Base-by-base conservation (phyloP, 1,140 invertebrate species). In the Marisa cornuarietis region DNA sequence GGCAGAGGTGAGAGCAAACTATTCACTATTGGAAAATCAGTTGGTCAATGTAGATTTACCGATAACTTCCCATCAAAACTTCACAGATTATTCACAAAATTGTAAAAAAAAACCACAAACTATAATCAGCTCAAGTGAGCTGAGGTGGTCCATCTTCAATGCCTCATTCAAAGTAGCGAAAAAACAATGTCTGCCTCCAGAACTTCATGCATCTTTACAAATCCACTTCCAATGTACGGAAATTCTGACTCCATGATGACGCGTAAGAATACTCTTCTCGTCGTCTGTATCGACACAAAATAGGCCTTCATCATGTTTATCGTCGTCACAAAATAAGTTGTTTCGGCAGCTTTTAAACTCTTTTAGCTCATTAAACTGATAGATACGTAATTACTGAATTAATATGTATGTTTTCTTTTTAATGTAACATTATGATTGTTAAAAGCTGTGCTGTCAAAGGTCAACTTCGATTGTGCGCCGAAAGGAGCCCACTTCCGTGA, bases 401-500 rank as follows among this genome's bases (percentile, higher is more conserved):
- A 20, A 66, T 42, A 66, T 63, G 24, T 26, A 26, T 75, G 66
- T 26, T 4, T 66, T 11, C 14, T n/a, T 3, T 62, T 73, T 54
- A 14, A 73, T n/a, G 6, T 52, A 54, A 24, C 62, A 16, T 16
- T 6, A 18, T 62, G 31, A 13, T 52, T 22, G 22, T 20, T 26
- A 11, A 18, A 63, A 77, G 31, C 63, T 31, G 76, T 51, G 74
- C 31, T 51, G 61, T 66, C 62, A 68, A 18, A 69, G 76, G 76
- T 77, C 76, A 77, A 54, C 9, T 26, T 69, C n/a, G n/a, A 54
- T 52, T 42, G 13, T 31, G 54, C 9, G 16, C 42, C 20, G 58
- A 42, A 42, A 52, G 24, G 10, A 76, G 61, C 76, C 63, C 20
- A 77, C 76, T 77, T 77, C 76, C 76, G 76, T 77, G 63, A 77